phyloP scores from a whole-genome alignment of 2,797 vertebrate genomes.

The Sebastes alutus region DNA sequence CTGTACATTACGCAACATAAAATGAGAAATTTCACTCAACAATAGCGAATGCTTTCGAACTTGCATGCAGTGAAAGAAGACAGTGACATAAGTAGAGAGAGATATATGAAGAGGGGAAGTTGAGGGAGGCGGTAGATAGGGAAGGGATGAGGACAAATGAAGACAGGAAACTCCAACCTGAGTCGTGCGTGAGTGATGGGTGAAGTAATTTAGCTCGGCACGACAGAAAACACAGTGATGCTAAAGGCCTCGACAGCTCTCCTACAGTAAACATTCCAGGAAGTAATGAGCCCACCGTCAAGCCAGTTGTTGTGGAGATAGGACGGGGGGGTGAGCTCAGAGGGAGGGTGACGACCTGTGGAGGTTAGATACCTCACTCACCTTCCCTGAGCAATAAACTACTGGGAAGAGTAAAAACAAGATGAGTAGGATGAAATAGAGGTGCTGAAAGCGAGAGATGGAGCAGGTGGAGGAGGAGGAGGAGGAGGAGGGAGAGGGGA shows the following conservation, averaged over 20 bases:
- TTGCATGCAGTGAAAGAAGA: neutral
- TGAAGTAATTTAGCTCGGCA: slow-evolving; percentile 61
- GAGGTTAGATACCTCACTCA: slow-evolving; percentile 63
- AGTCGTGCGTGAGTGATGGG: slow-evolving; percentile 56
- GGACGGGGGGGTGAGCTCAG: slow-evolving; percentile 1
- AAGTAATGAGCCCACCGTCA: slow-evolving; percentile 61
- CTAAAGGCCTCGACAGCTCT: slow-evolving; percentile 22
- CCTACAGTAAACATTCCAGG: slow-evolving; percentile 58
- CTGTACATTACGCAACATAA: slow-evolving; percentile 24
- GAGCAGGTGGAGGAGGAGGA: neutral
- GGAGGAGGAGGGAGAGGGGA: neutral
- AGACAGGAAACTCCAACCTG: slow-evolving; percentile 2
- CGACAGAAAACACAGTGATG: slow-evolving; percentile 30
- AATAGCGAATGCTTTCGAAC: slow-evolving; percentile 5
- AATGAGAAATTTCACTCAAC: slow-evolving; percentile 24
- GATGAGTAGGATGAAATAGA: slow-evolving; percentile 53
- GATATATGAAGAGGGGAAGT: neutral
- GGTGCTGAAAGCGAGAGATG: slow-evolving; percentile 23
- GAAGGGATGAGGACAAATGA: slow-evolving; percentile 23
- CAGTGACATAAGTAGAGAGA: neutral
- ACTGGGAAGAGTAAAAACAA: slow-evolving; percentile 11
- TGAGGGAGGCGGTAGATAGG: neutral
- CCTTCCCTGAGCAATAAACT: slow-evolving; percentile 54
- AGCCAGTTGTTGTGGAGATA: slow-evolving; percentile 46
- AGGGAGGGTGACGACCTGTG: slow-evolving; percentile 46